A percentile compares a stretch with the other conserved stretches of the same genome.
phyloP scores from a whole-genome alignment of 2,888 invertebrate genomes.

The Melinopterus prodromus region DNA sequence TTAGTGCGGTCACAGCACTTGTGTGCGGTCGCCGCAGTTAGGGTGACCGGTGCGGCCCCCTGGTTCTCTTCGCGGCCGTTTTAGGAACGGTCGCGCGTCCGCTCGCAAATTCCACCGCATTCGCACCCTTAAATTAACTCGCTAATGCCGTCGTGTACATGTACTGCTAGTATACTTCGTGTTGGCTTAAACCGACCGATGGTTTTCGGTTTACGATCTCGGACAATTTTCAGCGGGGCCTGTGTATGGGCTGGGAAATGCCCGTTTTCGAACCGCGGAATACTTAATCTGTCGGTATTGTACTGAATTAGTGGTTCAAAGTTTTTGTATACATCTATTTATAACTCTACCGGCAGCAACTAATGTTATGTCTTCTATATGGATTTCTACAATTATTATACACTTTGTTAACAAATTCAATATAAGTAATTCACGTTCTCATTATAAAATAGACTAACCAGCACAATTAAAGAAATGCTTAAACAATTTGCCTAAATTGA shows the following conservation, averaged over 20 bases:
- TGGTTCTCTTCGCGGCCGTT: conserved; percentile 27
- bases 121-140: conserved; percentile 32
- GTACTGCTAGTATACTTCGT: background rate
- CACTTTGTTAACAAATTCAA: too few relatives aligned
- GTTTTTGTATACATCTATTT: background rate
- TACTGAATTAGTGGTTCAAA: background rate
- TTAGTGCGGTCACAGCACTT: conserved; percentile 44
- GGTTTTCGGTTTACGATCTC: conserved; percentile 16
- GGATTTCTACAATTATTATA: too few relatives aligned
- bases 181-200: background rate
- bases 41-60: conserved; percentile 22
- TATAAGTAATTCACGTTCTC: too few relatives aligned
- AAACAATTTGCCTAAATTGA: too few relatives aligned
- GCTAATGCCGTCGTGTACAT: conserved; percentile 15
- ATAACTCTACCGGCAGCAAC: background rate
- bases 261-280: background rate
- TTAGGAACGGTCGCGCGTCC: conserved; percentile 22
- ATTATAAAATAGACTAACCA: too few relatives aligned
- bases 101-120: conserved; percentile 27
- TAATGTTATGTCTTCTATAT: background rate
- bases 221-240: background rate
- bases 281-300: background rate
- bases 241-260: background rate
- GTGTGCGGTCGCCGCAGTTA: conserved; percentile 33
- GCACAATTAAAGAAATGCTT: too few relatives aligned